A percentile compares a stretch with the other conserved stretches of the same genome.
Evolutionary conservation across 2,888 invertebrate genomes (phyloP).

Genomic region (Yponomeuta plumbellus): DNA sequence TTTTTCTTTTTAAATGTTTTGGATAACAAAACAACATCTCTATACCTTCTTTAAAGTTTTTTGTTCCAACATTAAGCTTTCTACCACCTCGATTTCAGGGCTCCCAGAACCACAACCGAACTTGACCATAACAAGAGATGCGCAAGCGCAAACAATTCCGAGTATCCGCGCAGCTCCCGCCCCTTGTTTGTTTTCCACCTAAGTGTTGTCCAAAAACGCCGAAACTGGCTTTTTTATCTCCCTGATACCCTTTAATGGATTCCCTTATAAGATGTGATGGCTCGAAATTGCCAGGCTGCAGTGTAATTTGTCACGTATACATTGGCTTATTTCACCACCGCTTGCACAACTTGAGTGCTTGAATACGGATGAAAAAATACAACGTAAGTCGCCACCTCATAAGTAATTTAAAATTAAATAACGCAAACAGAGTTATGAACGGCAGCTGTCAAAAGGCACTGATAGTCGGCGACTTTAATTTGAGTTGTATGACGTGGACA

Average conservation of each 20-base stretch:
- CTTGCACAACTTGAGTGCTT: neutral
- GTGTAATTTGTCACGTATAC: constrained; percentile 34
- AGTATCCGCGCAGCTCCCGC: constrained; percentile 17
- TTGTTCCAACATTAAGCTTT: neutral
- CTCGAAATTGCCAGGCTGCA: constrained; percentile 26
- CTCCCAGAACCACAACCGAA: neutral
- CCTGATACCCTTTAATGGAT: constrained; percentile 45
- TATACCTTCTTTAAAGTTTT: neutral
- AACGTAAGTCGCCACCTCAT: too few species aligned
- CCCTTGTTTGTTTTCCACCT: constrained; percentile 26
- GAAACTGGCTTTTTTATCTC: constrained; percentile 39
- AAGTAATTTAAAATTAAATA: too few species aligned
- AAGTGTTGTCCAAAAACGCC: constrained; percentile 23
- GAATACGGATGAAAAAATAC: neutral
- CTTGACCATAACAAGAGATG: constrained; percentile 10
- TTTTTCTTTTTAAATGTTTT: too few species aligned
- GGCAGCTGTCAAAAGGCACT: too few species aligned
- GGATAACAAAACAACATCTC: too few species aligned
- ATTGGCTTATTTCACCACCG: neutral
- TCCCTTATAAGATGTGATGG: constrained; percentile 45
- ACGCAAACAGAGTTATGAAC: too few species aligned
- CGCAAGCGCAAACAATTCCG: constrained; percentile 5
- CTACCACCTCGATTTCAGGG: neutral
- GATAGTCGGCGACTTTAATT: too few species aligned
- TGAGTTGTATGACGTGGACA: too few species aligned